Evolutionary conservation across 2,888 invertebrate genomes (phyloP).

Genomic region (Eristalinus sepulchralis): DNA sequence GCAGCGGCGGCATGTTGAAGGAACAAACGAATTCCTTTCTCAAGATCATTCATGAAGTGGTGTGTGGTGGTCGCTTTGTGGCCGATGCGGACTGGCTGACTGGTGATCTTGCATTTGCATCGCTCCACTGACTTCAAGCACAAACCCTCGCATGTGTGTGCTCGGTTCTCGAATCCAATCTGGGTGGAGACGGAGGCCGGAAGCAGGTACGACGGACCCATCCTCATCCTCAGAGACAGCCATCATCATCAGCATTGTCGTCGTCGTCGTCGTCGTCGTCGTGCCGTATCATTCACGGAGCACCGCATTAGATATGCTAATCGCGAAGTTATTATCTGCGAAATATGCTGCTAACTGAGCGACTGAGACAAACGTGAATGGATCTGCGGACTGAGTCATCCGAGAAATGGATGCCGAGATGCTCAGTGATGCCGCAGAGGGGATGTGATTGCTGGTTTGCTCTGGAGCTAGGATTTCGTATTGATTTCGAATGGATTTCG

Average conservation of each 20-base stretch:
- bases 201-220: background rate
- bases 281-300: constrained; percentile 39
- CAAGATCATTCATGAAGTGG: constrained; percentile 68
- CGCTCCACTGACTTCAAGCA: constrained; percentile 23
- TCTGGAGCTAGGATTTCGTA: background rate
- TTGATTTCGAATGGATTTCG: no score
- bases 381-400: constrained; percentile 3
- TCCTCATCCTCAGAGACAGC: background rate
- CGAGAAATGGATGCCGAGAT: background rate
- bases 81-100: constrained; percentile 18
- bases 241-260: background rate
- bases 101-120: constrained; percentile 43
- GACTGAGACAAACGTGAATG: constrained; percentile 11
- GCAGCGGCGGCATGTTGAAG: background rate
- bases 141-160: constrained; percentile 44
- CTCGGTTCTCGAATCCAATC: background rate
- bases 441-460: background rate
- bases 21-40: constrained; percentile 66
- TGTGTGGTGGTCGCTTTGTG: background rate
- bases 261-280: background rate
- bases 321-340: constrained; percentile 55
- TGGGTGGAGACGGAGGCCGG: background rate
- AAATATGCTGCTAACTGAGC: constrained; percentile 55
- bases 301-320: constrained; percentile 61
- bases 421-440: background rate